phyloP scores from a whole-genome alignment of 2,888 invertebrate species.

The Macrophya alboannulata region DNA sequence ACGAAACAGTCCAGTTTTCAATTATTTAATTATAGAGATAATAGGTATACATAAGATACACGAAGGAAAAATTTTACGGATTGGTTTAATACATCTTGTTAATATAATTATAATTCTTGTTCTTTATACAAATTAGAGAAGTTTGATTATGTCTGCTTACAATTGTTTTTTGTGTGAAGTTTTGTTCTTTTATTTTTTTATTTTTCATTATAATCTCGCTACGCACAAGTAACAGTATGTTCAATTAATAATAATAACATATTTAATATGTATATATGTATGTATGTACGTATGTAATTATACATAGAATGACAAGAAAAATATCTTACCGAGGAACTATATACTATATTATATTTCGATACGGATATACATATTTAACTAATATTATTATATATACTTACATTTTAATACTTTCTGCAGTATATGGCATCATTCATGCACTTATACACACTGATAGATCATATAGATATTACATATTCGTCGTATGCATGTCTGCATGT shows the following conservation, averaged over 20 bases:
- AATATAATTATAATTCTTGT: not conserved
- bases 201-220: not conserved
- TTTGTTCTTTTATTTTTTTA: not conserved
- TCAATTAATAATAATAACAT: constrained; percentile 6
- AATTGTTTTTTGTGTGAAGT: not conserved
- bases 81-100: not conserved
- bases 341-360: constrained; percentile 6
- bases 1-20: not conserved
- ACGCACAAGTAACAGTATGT: constrained; percentile 40
- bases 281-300: not conserved
- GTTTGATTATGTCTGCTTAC: constrained; percentile 44
- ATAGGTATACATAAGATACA: not conserved
- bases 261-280: constrained; percentile 5
- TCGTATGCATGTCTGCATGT: not conserved
- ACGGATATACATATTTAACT: constrained; percentile 10
- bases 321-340: constrained; percentile 11
- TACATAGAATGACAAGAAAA: constrained; percentile 3
- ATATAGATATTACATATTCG: not conserved
- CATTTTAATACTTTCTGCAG: constrained; percentile 75
- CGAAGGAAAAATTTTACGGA: not conserved
- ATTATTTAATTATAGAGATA: too few relatives aligned
- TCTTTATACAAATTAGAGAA: constrained; percentile 40
- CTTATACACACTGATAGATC: constrained; percentile 60
- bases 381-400: constrained; percentile 65
- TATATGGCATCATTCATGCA: constrained; percentile 63